Evolutionary conservation across 1,140 invertebrate species (phyloP).

Genomic region (Laupala kohalensis): DNA sequence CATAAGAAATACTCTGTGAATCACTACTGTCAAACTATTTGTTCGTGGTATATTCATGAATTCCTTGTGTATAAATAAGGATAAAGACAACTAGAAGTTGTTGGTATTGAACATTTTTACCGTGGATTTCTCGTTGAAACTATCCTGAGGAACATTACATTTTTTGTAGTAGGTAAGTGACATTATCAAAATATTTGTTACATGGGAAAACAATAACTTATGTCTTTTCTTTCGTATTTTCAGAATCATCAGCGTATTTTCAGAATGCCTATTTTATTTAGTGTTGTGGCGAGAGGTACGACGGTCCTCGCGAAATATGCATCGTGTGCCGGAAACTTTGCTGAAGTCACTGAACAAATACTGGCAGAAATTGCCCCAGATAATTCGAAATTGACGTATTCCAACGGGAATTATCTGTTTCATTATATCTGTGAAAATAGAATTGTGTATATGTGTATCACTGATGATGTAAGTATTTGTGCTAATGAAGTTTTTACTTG

Average conservation of each 20-base stretch:
- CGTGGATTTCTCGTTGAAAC: no score
- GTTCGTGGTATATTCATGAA: no score
- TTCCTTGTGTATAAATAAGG: no score
- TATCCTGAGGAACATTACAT: no score
- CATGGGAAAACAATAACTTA: no score
- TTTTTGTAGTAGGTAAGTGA: no score
- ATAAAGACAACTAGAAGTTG: no score
- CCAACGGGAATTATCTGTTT: conserved; percentile 83
- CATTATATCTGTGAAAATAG: conserved; percentile 80
- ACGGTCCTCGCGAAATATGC: conserved; percentile 81
- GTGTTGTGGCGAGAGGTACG: conserved; percentile 75
- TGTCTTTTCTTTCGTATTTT: not conserved
- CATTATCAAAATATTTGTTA: no score
- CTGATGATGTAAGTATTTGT: conserved; percentile 80
- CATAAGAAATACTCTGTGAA: no score
- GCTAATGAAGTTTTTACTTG: conserved; percentile 8
- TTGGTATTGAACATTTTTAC: no score
- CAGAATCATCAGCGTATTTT: not conserved
- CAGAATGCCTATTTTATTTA: conserved; percentile 75
- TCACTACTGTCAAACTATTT: no score
- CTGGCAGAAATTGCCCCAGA: conserved; percentile 68
- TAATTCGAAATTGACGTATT: conserved; percentile 81
- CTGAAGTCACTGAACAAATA: conserved; percentile 85
- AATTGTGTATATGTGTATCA: conserved; percentile 86
- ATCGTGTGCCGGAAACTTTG: conserved; percentile 81